These are phyloP conservation scores for Percopsis omiscomaycus DNA, from an alignment of 2,797 vertebrate genomes.

Conservation along the genomic window DNA sequence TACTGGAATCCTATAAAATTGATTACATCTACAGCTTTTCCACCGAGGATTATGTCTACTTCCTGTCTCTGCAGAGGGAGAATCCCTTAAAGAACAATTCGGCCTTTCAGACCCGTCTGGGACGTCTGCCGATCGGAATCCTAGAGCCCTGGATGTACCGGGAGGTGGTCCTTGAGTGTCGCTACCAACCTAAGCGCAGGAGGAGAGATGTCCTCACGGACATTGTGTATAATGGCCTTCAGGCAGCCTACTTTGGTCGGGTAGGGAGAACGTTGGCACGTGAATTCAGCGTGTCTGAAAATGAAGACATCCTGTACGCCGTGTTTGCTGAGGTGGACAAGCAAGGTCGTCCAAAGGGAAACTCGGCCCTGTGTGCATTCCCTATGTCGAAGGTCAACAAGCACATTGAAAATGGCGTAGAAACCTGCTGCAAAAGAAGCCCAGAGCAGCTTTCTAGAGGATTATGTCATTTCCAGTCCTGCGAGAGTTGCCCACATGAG, in stretches of 20 bases:
- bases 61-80: slow-evolving; percentile 85
- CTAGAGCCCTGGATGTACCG: slow-evolving; percentile 82
- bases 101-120: slow-evolving; percentile 84
- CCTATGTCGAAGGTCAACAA: slow-evolving; percentile 74
- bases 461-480: slow-evolving; percentile 83
- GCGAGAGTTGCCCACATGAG: slow-evolving; percentile 84
- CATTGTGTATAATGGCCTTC: slow-evolving; percentile 84
- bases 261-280: slow-evolving; percentile 76
- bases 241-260: slow-evolving; percentile 81
- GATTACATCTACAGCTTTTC: slow-evolving; percentile 88
- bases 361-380: slow-evolving; percentile 89
- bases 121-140: slow-evolving; percentile 71
- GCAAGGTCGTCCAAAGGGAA: slow-evolving; percentile 33
- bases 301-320: slow-evolving; percentile 83
- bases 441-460: slow-evolving; percentile 75
- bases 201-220: slow-evolving; percentile 46
- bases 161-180: slow-evolving; percentile 86
- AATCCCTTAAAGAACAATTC: slow-evolving; percentile 17
- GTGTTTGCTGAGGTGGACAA: slow-evolving; percentile 79
- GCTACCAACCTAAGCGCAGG: slow-evolving; percentile 79
- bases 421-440: slow-evolving; percentile 75
- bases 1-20: slow-evolving; percentile 81
- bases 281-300: slow-evolving; percentile 70
- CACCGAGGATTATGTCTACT: slow-evolving; percentile 78
- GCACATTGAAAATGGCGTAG: slow-evolving; percentile 81